Evolutionary conservation across 2,113 vertebrate genomes (phyloP), one percentile per base, ranked within the genome.

Genomic region (Xyliphius kryptos): DNA sequence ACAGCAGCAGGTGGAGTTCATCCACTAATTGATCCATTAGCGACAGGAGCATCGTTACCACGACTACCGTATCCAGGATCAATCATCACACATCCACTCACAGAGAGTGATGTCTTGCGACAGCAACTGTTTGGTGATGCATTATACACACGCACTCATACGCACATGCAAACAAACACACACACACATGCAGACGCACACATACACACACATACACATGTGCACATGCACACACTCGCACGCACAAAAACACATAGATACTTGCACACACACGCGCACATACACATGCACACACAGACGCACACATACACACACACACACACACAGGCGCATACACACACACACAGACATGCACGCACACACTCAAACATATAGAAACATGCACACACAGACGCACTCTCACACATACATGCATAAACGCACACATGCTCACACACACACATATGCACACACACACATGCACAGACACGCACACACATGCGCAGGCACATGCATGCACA

Each of bases 21-120:
- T 82, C 95, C 95, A 84, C 93, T 98, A 77, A 98, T 98, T 7
- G 95, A 98, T 83, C 95, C 95, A 21, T 85, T 97, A 17, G 89
- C 94, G 58, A 96, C 95, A 74, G 94, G 94, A 81, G 96, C 95
- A 65, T 93, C 96, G 77, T 89, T 98, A 76, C 89, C 94, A 63
- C 90, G 95, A 76, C 94, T 97, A 82, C 95, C 95, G 6, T 97
- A 98, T 78, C 95, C 94, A 52, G 94, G 93, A 74, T 91, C 95
- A 67, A 92, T 97, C 79, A 89, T 97, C 82, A 91, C 95, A 83
- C 95, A 97, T 80, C 92, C 95, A 82, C 90, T 97, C 77, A 93
- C 95, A 85, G 95, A 98, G 85, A 97, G 95, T 40, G 95, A 98
- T 88, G 94, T 98, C 80, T 90, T 98, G 77, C 92, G 95, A 80